Conservation (phyloP, 2,113 vertebrate genomes). For the Thymallus thymallus region DNA sequence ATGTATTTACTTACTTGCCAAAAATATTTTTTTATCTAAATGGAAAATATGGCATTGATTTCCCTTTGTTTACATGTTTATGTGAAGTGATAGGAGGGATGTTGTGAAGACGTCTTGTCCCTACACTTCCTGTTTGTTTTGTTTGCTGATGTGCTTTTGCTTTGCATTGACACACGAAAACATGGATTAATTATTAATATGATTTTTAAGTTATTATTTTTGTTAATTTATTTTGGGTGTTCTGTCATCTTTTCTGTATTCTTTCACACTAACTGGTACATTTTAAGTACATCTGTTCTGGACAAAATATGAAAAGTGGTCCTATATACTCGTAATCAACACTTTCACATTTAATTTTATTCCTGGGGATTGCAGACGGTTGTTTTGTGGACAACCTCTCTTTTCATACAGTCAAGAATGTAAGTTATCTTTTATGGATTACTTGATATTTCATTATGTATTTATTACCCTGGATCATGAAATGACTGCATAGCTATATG, state of each 20-base stretch:
- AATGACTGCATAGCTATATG: slow-evolving; percentile 53
- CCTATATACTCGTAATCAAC: slow-evolving; percentile 51
- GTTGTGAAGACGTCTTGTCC: slow-evolving; percentile 33
- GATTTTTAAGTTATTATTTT: slow-evolving; percentile 64
- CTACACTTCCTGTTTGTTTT: slow-evolving; percentile 16
- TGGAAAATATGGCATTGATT: slow-evolving; percentile 48
- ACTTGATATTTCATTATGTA: slow-evolving; percentile 57
- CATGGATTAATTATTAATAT: slow-evolving; percentile 31
- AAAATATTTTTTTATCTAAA: slow-evolving; percentile 60
- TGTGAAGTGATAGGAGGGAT: slow-evolving; percentile 28
- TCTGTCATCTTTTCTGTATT: slow-evolving; percentile 58
- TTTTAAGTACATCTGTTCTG: slow-evolving; percentile 73
- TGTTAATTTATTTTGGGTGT: slow-evolving; percentile 68
- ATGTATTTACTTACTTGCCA: slow-evolving; percentile 57
- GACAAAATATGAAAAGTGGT: slow-evolving; percentile 61
- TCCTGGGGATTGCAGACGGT: slow-evolving; percentile 60
- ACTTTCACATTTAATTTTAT: slow-evolving; percentile 70
- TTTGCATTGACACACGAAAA: slow-evolving; percentile 37
- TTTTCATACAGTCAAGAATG: slow-evolving; percentile 62
- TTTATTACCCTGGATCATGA: slow-evolving; percentile 66
- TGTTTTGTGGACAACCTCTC: slow-evolving; percentile 58
- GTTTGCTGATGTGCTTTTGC: slow-evolving; percentile 21
- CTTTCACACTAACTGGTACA: slow-evolving; percentile 54
- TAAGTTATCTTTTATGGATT: slow-evolving; percentile 57
- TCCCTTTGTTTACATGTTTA: slow-evolving; percentile 42